Percentiles rank a stretch among this genome's conserved stretches.
These are phyloP conservation scores for Aurelia coerulea DNA, from an alignment of 30 jellyfish, hydroid and myxozoan genomes.

Conservation along the genomic window DNA sequence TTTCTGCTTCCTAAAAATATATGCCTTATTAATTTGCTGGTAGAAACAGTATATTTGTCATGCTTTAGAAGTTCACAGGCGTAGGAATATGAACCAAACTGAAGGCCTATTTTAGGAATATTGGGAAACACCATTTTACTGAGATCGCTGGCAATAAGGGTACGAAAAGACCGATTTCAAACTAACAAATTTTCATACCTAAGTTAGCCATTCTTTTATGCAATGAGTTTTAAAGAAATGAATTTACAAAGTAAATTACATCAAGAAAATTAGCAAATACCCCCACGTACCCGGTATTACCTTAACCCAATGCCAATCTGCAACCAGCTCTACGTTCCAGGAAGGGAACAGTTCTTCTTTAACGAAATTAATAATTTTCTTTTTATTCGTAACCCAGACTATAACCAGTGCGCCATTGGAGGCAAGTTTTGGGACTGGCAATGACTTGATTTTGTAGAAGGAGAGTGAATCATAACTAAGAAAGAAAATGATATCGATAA, in stretches of 20 bases:
- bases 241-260: neutral
- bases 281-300: conserved; percentile 12
- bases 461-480: conserved; percentile 69
- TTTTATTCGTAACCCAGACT: conserved; percentile 90
- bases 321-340: conserved; percentile 73
- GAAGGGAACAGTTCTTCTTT: conserved; percentile 62
- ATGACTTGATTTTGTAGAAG: conserved; percentile 38
- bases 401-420: conserved; percentile 52
- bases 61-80: too few species aligned
- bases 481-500: neutral
- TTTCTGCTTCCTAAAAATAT: too few species aligned
- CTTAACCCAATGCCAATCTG: conserved; percentile 95
- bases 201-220: too few species aligned
- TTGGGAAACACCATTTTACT: too few species aligned
- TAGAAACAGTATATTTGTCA: too few species aligned
- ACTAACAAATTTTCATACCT: too few species aligned
- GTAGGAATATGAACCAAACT: too few species aligned
- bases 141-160: too few species aligned
- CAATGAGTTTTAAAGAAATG: too few species aligned
- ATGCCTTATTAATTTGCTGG: too few species aligned
- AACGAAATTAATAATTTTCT: conserved; percentile 69
- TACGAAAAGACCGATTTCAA: too few species aligned
- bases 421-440: conserved; percentile 64
- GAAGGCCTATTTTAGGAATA: too few species aligned
- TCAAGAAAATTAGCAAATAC: neutral